These are phyloP conservation scores for Caracal caracal DNA, from an alignment of 2,113 vertebrate genomes.

Conservation along the genomic window DNA sequence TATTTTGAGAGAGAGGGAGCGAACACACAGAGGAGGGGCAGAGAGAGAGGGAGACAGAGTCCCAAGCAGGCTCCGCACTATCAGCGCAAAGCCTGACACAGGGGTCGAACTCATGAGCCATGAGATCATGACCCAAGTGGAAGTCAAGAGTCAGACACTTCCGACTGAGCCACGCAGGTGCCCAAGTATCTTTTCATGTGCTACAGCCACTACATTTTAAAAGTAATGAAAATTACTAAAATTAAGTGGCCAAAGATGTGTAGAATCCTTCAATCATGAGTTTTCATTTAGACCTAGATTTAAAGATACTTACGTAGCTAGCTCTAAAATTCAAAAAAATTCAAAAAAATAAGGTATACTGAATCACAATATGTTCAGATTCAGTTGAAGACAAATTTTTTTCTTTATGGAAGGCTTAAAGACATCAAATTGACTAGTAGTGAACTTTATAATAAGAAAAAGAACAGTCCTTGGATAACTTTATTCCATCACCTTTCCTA, in stretches of 20 bases:
- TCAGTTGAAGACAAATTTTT: conserved; percentile 8
- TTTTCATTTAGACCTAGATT: conserved; percentile 20
- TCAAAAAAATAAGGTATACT: not conserved
- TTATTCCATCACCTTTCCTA: conserved; percentile 2
- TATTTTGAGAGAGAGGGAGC: too few species aligned
- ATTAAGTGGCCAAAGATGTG: not conserved
- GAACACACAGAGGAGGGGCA: too few species aligned
- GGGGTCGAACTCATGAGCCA: too few species aligned
- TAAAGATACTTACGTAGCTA: conserved; percentile 1
- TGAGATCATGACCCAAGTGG: too few species aligned
- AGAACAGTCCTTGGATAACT: not conserved
- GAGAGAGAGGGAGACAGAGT: too few species aligned
- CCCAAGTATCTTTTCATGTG: not conserved
- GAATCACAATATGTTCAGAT: not conserved
- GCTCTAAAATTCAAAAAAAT: conserved; percentile 18
- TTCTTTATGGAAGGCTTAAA: conserved; percentile 2
- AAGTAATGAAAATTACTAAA: conserved; percentile 29
- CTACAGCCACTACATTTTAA: not conserved
- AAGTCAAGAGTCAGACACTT: too few species aligned
- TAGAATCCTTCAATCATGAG: not conserved
- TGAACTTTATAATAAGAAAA: conserved; percentile 6
- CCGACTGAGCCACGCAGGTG: too few species aligned
- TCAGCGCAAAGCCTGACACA: too few species aligned
- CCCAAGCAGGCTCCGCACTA: too few species aligned
- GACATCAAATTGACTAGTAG: not conserved